Evolutionary conservation across 2,888 invertebrate genomes (phyloP), one percentile per base, ranked within the genome.

Genomic region (Caenorhabditis afra): DNA sequence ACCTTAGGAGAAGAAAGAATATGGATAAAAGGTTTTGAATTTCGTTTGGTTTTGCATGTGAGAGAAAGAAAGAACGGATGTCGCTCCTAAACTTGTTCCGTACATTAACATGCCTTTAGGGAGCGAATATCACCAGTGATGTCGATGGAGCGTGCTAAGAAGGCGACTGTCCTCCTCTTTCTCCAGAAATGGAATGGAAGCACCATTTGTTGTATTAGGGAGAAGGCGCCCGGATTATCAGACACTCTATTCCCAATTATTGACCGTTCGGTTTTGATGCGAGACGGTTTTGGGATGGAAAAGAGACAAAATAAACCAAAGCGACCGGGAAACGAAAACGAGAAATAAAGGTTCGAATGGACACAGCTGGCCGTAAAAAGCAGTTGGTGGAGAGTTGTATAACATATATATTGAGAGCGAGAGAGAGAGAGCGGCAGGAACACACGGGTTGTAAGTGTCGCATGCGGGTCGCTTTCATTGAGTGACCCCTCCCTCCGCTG

Each of bases 31-130:
- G 29, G 57, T 64, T 71, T 62, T 64, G 64, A 73, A 73, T 73
- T 73, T 64, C 73, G 64, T 64, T 73, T 58, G 73, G 73, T 73
- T 73, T 73, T 58, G 64, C 58, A 71, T 62, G 41, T 64, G 41
- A 71, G 55, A 62, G 61, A 22, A 29, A 20, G 61, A 61, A 70
- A 52, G 61, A 52, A 55, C 55, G 47, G 55, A 22, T 57, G 57
- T 57, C 55, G 47, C 70, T 35, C 62, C 61, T 49, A 71, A 71
- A 71, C 71, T 71, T 61, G 71, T 71, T 71, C 62, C 71, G 47
- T 71, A 71, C 71, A 71, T 71, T 71, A 71, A 71, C 71, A 71
- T 71, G 71, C 62, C 62, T 71, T 71, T 57, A 71, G 62, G 62
- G 53, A 57, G 61, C 23, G 20, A 47, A 71, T 61, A 62, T 52